Percentiles rank a stretch among this genome's conserved stretches.
Evolutionary conservation across 2,113 vertebrate species (phyloP).

Genomic region (Myocastor coypus): DNA sequence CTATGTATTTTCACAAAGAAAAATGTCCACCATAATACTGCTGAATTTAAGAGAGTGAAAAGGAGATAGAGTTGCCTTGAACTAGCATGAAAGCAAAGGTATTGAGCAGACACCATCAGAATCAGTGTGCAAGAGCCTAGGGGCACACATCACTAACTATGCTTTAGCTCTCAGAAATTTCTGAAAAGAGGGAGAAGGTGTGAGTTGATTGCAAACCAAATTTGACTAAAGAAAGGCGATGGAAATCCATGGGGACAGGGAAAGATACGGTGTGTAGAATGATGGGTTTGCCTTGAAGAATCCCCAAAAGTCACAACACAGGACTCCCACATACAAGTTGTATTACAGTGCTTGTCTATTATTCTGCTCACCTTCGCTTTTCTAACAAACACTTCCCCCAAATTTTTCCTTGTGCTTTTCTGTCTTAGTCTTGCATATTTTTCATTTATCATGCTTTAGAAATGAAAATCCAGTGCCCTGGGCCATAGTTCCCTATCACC

Average conservation of each 20-base stretch:
- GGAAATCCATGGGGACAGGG: background rate
- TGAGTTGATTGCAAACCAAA: background rate
- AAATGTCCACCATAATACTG: background rate
- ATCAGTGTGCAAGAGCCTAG: background rate
- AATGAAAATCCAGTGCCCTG: background rate
- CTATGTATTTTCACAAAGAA: background rate
- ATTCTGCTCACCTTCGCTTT: background rate
- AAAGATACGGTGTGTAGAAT: background rate
- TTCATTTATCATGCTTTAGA: background rate
- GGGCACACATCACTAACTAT: background rate
- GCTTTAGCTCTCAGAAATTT: background rate
- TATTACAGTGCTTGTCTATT: background rate
- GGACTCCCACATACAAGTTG: background rate
- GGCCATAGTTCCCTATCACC: background rate
- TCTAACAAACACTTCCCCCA: background rate
- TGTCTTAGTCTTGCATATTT: background rate
- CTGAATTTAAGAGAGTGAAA: background rate
- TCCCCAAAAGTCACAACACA: background rate
- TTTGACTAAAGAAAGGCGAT: background rate
- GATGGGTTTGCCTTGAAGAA: background rate
- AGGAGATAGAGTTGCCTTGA: background rate
- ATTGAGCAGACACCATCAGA: background rate
- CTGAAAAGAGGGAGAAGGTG: background rate
- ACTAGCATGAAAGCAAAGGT: background rate
- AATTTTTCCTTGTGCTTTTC: background rate